Evolutionary conservation across 2,888 invertebrate species (phyloP), one percentile per base, ranked within the genome.

Genomic region (Sphaerophoria rueppellii): DNA sequence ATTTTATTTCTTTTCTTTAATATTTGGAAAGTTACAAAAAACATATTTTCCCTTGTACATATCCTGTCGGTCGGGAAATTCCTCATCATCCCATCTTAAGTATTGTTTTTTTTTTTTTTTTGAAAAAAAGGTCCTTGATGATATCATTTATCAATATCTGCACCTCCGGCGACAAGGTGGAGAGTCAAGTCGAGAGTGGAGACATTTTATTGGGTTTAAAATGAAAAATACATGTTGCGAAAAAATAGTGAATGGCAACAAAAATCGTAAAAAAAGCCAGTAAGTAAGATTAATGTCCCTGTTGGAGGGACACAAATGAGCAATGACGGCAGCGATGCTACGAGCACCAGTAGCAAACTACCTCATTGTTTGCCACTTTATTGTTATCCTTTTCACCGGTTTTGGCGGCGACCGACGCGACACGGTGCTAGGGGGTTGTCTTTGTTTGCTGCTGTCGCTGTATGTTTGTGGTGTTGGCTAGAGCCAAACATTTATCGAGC

Each of bases 401-500:
- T 37, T 46, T 67, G 63, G 63, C 43, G 72, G 48, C 11, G 24
- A 24, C 24, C 24, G n/a, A n/a, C n/a, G 24, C 24, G 24, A 24
- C 2, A 2, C 24, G 24, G 24, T 2, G 1, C 1, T 24, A 24
- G 24, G 24, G 24, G 24, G 24, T 24, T 24, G 24, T 24, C 24
- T 24, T 24, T 24, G 24, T 24, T 1, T 24, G 24, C 24, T 24
- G 24, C 24, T 24, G 24, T 55, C 69, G 54, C 11, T 43, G 3
- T 43, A 12, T 43, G 9, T 40, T 7, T 55, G 60, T 24, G n/a
- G 65, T 76, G 74, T 71, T 67, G 70, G 67, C 71, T 73, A 54
- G 50, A 70, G 70, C 73, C 70, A 81, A 80, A 81, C 85, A 85
- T 85, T 85, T 81, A 85, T 85, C 85, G 81, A 85, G 81, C 85